These are phyloP conservation scores for Tricholauxania praeusta DNA, from an alignment of 2,888 invertebrate genomes.

Conservation along the genomic window DNA sequence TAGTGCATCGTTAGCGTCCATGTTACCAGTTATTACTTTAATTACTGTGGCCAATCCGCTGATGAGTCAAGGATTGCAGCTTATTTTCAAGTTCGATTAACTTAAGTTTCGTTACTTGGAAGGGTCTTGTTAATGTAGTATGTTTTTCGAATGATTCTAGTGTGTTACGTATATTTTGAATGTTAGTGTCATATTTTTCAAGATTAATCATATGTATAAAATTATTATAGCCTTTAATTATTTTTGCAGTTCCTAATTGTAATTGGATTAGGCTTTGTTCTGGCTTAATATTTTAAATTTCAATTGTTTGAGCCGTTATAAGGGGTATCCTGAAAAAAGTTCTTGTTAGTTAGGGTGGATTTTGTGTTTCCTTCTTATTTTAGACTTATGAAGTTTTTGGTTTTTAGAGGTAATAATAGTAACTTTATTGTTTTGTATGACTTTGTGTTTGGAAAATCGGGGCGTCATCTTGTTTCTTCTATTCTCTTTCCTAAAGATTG, in stretches of 20 bases:
- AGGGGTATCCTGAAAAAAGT: slow-evolving; percentile 9
- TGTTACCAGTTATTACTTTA: slow-evolving; percentile 45
- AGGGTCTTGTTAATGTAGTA: background rate
- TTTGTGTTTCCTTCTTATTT: slow-evolving; percentile 28
- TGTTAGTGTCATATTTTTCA: background rate
- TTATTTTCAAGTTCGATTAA: slow-evolving; percentile 33
- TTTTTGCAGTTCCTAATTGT: background rate
- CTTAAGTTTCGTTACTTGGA: slow-evolving; percentile 35
- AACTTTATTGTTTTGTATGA: slow-evolving; percentile 31
- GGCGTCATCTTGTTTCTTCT: slow-evolving; percentile 34
- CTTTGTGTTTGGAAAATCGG: slow-evolving; percentile 31
- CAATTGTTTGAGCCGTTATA: background rate
- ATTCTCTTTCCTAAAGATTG: slow-evolving; percentile 38
- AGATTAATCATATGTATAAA: background rate
- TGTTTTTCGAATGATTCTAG: too few relatives aligned
- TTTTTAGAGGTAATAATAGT: slow-evolving; percentile 38
- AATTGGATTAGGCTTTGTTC: background rate
- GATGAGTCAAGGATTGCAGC: slow-evolving; percentile 34
- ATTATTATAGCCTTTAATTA: background rate
- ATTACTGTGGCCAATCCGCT: slow-evolving; percentile 38
- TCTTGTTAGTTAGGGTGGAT: background rate
- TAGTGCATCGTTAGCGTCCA: slow-evolving; percentile 39
- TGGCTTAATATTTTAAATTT: background rate
- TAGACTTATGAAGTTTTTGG: slow-evolving; percentile 42
- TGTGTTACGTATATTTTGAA: too few relatives aligned